These are phyloP conservation scores for Turnix velox DNA, from an alignment of 2,113 vertebrate genomes.

Conservation along the genomic window DNA sequence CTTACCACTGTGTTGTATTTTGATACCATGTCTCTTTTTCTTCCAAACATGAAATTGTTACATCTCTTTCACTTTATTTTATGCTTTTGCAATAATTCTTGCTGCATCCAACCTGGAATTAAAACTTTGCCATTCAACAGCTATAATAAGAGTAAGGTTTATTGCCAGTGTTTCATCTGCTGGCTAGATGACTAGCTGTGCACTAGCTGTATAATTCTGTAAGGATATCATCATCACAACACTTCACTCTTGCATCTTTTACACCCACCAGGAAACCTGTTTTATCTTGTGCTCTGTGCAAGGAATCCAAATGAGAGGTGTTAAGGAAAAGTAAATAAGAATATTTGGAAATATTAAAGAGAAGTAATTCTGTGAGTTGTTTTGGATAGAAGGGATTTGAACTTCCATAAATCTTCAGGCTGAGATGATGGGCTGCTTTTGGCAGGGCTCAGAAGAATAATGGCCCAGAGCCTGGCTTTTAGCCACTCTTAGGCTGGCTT, in stretches of 20 bases:
- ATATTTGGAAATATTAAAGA: neutral
- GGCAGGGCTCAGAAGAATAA: neutral
- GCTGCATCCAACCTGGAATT: neutral
- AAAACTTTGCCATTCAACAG: neutral
- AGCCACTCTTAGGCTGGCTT: neutral
- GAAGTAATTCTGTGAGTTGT: neutral
- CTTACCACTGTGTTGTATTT: neutral
- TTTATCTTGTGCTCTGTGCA: slow-evolving; percentile 4
- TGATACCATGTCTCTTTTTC: neutral
- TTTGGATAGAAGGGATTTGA: neutral
- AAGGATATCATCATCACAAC: slow-evolving; percentile 36
- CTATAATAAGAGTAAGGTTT: slow-evolving; percentile 42
- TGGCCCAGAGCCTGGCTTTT: neutral
- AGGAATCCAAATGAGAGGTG: slow-evolving; percentile 3
- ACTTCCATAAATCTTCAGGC: neutral
- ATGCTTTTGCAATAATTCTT: neutral
- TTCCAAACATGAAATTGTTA: neutral
- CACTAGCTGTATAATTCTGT: slow-evolving; percentile 50
- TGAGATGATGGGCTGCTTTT: neutral
- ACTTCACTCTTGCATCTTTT: slow-evolving; percentile 27
- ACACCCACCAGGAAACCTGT: slow-evolving; percentile 46
- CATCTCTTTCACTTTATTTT: neutral
- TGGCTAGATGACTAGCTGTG: slow-evolving; percentile 41
- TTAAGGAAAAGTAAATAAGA: slow-evolving; percentile 22
- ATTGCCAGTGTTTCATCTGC: slow-evolving; percentile 49